Conservation (phyloP, 2,113 vertebrate genomes). For the Gallinago jamesoni region DNA sequence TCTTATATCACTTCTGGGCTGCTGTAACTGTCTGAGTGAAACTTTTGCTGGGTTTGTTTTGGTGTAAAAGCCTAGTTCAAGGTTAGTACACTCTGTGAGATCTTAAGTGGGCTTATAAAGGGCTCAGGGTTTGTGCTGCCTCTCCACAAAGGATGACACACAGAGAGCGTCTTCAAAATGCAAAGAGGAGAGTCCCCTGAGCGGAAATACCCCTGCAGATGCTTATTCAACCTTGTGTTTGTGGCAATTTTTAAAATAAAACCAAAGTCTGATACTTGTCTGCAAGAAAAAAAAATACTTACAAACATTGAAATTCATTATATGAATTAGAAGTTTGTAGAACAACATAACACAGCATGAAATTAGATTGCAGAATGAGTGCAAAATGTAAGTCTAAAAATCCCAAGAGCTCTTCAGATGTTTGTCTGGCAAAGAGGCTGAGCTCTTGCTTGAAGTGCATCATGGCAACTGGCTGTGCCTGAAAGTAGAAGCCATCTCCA, state of each 20-base stretch:
- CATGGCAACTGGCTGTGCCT: background rate
- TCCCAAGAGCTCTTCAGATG: background rate
- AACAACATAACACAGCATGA: background rate
- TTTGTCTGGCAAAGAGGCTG: background rate
- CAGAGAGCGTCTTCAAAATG: background rate
- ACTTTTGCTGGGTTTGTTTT: background rate
- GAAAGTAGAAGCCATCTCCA: background rate
- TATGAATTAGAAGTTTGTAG: background rate
- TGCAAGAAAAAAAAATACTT: background rate
- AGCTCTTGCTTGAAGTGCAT: background rate
- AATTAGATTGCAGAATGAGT: background rate
- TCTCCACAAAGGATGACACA: background rate
- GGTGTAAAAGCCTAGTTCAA: background rate
- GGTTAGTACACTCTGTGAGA: background rate
- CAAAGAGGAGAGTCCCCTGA: background rate
- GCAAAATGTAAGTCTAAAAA: background rate
- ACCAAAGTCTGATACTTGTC: background rate
- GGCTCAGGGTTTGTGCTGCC: background rate
- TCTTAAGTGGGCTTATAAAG: background rate
- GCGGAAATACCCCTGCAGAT: background rate
- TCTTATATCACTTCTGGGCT: background rate
- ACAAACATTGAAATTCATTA: background rate
- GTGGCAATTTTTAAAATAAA: background rate
- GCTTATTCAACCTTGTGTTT: background rate
- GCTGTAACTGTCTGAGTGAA: background rate